These are phyloP conservation scores for Pseudomugil gertrudae DNA, from an alignment of 2,797 vertebrate species.

Conservation along the genomic window DNA sequence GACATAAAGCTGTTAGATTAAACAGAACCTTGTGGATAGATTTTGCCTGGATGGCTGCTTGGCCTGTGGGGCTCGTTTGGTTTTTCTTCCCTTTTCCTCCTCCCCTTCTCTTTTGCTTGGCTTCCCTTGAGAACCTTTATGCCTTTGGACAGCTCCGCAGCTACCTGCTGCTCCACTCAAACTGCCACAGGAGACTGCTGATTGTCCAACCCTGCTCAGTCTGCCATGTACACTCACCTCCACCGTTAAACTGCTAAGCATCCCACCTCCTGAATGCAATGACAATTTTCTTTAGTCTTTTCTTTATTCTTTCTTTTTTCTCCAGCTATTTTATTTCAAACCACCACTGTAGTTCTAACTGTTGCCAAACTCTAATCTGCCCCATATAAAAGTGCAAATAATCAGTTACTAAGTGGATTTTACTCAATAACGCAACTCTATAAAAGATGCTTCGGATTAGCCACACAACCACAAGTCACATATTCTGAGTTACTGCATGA, in stretches of 20 bases:
- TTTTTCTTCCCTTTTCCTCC: conserved; percentile 35
- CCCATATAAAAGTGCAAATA: background rate
- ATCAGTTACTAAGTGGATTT: background rate
- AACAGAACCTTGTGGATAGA: conserved; percentile 43
- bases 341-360: background rate
- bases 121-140: conserved; percentile 72
- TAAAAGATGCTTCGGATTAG: background rate
- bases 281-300: background rate
- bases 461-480: background rate
- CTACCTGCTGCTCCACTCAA: conserved; percentile 78
- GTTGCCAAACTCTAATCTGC: background rate
- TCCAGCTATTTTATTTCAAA: background rate
- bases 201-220: conserved; percentile 30
- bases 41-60: conserved; percentile 52
- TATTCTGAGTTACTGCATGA: background rate
- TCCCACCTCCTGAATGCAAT: conserved; percentile 18
- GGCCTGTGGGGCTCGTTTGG: conserved; percentile 25
- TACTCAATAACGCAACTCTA: background rate
- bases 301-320: background rate
- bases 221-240: conserved; percentile 31
- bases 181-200: conserved; percentile 50
- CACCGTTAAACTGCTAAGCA: conserved; percentile 17
- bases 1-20: conserved; percentile 41
- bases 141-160: conserved; percentile 73
- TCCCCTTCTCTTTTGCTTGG: conserved; percentile 70